Conservation (phyloP, 1,140 invertebrate species). For the Oryctes rhinoceros region DNA sequence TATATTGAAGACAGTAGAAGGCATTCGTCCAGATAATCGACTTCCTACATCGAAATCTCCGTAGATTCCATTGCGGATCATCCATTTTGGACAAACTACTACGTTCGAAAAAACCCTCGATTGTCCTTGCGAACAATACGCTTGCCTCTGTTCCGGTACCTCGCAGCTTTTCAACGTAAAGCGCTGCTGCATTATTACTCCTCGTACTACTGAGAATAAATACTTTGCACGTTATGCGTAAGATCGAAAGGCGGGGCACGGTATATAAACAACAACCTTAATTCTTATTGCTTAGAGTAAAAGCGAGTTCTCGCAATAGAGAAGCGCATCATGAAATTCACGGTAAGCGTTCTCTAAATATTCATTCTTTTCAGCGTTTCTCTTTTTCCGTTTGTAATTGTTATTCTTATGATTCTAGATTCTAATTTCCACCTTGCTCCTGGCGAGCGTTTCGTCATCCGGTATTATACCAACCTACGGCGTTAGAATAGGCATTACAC, state of each 20-base stretch:
- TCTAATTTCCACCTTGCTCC: conserved; percentile 3
- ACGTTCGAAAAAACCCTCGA: neutral
- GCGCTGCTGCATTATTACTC: neutral
- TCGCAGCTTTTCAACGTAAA: conserved; percentile 3
- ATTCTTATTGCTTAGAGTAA: conserved; percentile 44
- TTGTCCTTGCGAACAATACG: neutral
- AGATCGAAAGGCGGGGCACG: conserved; percentile 47
- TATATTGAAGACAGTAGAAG: neutral
- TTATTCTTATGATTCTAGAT: conserved; percentile 24
- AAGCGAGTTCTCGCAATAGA: conserved; percentile 53
- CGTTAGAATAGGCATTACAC: conserved; percentile 52
- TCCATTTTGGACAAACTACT: neutral
- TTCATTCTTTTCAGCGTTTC: neutral
- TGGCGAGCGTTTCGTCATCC: neutral
- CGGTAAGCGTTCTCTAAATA: conserved; percentile 47
- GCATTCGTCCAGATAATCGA: neutral
- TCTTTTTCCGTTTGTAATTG: neutral
- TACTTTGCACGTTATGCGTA: conserved; percentile 2
- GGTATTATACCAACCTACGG: conserved; percentile 41
- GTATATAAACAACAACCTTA: conserved; percentile 51
- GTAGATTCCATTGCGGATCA: neutral
- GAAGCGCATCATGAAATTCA: conserved; percentile 48
- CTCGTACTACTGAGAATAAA: neutral
- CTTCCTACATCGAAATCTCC: neutral
- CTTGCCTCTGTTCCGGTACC: neutral